Evolutionary conservation across 2,797 vertebrate genomes (phyloP).

Genomic region (Pipistrellus nathusii): DNA sequence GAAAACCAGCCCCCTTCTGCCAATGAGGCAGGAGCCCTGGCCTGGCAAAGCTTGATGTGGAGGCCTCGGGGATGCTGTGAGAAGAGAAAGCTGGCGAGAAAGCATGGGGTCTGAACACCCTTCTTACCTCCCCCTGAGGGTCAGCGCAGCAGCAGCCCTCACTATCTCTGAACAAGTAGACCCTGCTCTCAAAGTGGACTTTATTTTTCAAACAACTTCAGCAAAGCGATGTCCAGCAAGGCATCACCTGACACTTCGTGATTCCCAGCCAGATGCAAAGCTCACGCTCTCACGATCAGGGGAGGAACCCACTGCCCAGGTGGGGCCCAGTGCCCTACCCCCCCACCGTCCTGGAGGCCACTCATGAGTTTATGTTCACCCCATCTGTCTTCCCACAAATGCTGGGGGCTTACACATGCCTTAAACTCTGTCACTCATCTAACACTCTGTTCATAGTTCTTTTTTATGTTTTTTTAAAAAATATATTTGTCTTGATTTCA

Average conservation of each 20-base stretch:
- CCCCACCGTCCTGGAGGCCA: not conserved
- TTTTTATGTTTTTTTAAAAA: no score
- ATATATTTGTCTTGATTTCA: no score
- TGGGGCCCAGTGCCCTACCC: not conserved
- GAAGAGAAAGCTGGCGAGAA: not conserved
- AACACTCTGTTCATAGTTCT: no score
- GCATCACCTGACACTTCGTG: not conserved
- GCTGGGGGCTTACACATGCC: not conserved
- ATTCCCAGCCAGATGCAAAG: not conserved
- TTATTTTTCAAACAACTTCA: not conserved
- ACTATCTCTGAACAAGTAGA: not conserved
- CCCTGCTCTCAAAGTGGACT: not conserved
- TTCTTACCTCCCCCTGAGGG: not conserved
- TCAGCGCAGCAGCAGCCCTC: not conserved
- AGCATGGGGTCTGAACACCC: not conserved
- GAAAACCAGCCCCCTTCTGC: not conserved
- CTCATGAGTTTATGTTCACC: no score
- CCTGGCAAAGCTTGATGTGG: not conserved
- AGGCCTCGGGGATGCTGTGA: not conserved
- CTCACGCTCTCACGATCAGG: not conserved
- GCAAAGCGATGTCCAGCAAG: not conserved
- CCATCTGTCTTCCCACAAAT: not conserved
- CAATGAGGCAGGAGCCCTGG: not conserved
- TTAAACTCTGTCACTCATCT: no score
- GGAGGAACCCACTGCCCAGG: not conserved